Base-by-base conservation (phyloP, 2,113 vertebrate genomes). In the Oxyruncus cristatus region DNA sequence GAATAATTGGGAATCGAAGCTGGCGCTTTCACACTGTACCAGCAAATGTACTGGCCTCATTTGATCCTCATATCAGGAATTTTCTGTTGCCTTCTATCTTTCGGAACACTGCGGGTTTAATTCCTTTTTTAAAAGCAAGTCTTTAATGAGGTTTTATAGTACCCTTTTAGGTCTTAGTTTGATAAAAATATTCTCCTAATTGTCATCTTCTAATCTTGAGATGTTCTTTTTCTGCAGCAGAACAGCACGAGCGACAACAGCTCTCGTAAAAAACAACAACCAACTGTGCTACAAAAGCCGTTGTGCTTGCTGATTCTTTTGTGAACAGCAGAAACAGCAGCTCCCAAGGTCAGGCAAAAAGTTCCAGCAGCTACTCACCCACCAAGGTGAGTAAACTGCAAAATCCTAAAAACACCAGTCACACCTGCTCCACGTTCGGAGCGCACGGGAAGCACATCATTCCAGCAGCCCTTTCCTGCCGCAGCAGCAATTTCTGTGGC, bases 1-100 rank as follows among this genome's bases (percentile, higher is more conserved):
- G 39, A 91, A 63, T 15, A 66, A 95, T 4, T 46, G 53, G 77
- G 83, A 92, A 94, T 92, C 14, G 14, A 93, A 89, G 17, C 50
- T n/a, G 30, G 21, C 0, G 2, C 52, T 91, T 77, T 72, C 85
- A 75, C 52, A 26, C 0, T 56, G 74, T 21, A 65, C 73, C 61
- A 68, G 49, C 33, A 62, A 53, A 78, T 4, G n/a, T 7, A 13
- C 41, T 87, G 92, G 37, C 88, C 87, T 79, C 55, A 26, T 78
- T 92, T 82, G 52, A 82, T 81, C 47, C 24, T 28, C 1, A 14
- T 5, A 39, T 3, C 58, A 73, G 41, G 78, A 78, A 59, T 53
- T 75, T 52, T 63, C 70, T 81, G n/a, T 23, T 74, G 47, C 9
- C 9, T 70, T 41, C 58, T 20, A 22, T 55, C 41, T 66, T 89